Conservation (phyloP, 2,797 vertebrate species). For the Gadopsis bispinosus region DNA sequence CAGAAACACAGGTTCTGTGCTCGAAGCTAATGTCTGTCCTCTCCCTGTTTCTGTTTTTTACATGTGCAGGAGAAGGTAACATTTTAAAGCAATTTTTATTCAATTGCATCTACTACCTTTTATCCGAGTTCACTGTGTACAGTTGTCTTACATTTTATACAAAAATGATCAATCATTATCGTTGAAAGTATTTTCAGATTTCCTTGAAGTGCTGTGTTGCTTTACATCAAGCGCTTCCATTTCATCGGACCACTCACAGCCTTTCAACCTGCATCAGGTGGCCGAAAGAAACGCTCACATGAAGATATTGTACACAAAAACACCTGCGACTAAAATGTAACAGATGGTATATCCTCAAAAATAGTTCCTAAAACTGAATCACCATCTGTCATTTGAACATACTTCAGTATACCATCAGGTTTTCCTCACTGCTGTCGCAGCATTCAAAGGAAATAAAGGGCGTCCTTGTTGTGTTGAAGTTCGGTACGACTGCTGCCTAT, state of each 20-base stretch:
- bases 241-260: neutral
- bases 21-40: neutral
- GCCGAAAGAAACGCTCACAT: neutral
- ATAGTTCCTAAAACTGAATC: conserved; percentile 9
- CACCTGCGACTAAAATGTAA: conserved; percentile 9
- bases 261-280: neutral
- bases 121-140: neutral
- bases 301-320: neutral
- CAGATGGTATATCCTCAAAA: conserved; percentile 11
- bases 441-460: neutral
- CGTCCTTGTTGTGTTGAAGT: neutral
- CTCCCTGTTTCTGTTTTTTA: neutral
- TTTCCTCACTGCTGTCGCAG: neutral
- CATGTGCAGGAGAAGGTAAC: neutral
- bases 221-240: neutral
- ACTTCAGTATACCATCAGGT: neutral
- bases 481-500: neutral
- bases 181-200: neutral
- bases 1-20: neutral
- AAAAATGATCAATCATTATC: neutral
- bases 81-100: conserved; percentile 5
- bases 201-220: neutral
- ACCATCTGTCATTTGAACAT: conserved; percentile 13
- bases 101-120: neutral
- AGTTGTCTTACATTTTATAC: no score